Evolutionary conservation across 2,113 vertebrate genomes (phyloP).

Genomic region (Cynopterus brachyotis): DNA sequence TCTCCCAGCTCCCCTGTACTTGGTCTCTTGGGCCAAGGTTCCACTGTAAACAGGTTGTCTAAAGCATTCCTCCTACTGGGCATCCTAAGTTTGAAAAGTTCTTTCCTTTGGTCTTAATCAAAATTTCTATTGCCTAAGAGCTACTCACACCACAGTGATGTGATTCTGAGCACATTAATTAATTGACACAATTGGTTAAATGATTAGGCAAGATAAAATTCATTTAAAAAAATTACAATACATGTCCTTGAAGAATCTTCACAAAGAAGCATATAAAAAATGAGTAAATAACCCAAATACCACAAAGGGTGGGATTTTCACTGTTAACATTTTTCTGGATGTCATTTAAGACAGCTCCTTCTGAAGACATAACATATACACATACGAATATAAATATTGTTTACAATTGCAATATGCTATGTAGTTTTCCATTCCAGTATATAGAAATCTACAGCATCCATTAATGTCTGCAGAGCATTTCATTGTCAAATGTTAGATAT

Average conservation of each 20-base stretch:
- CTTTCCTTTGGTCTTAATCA: not conserved
- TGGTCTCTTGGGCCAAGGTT: not conserved
- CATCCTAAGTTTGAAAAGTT: not conserved
- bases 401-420: not conserved
- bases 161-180: not conserved
- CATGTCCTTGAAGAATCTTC: not conserved
- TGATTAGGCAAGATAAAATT: not conserved
- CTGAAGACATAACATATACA: not conserved
- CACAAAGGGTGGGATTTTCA: not conserved
- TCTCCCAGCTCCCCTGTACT: not conserved
- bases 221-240: not conserved
- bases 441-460: not conserved
- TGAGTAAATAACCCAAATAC: not conserved
- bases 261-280: not conserved
- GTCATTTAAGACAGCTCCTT: not conserved
- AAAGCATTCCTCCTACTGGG: rapidly evolving
- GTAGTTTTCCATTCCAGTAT: not conserved
- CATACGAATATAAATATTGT: not conserved
- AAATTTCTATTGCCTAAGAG: not conserved
- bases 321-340: not conserved
- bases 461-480: not conserved
- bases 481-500: not conserved
- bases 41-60: not conserved
- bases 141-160: not conserved
- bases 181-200: not conserved